Percentiles rank a stretch among this genome's conserved stretches.
phyloP scores from a whole-genome alignment of 2,113 vertebrate species.

The Burhinus bistriatus region DNA sequence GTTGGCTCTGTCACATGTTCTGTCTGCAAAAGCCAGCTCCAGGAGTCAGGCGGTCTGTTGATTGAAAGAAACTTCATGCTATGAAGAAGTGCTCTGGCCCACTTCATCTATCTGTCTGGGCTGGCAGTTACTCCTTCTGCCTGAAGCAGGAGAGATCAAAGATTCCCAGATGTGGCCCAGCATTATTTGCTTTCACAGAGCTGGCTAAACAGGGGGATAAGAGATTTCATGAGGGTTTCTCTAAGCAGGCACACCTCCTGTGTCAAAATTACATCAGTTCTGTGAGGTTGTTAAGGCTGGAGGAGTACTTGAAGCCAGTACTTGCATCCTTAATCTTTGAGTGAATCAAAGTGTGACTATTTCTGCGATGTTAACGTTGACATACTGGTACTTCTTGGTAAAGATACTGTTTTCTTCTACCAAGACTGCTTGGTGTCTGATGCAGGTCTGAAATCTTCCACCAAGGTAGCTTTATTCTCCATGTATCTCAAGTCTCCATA shows the following conservation, averaged over 20 bases:
- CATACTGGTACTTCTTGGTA: background rate
- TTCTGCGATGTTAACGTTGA: background rate
- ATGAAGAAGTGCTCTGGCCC: background rate
- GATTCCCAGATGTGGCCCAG: background rate
- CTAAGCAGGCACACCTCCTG: background rate
- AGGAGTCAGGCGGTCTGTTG: background rate
- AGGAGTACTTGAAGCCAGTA: background rate
- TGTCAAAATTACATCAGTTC: background rate
- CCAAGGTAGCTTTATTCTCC: background rate
- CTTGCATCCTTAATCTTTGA: background rate
- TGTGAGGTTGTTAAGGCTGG: background rate
- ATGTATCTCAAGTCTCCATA: background rate
- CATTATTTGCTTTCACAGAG: background rate
- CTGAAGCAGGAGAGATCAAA: slow-evolving; percentile 1
- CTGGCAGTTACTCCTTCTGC: background rate
- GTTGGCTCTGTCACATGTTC: background rate
- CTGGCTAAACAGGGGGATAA: background rate
- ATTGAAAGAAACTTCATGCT: background rate
- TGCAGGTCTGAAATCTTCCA: background rate
- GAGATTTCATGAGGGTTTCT: background rate
- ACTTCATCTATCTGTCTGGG: background rate
- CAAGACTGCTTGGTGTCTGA: background rate
- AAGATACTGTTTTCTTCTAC: background rate
- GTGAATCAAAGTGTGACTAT: background rate
- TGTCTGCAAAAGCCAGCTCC: background rate